These are phyloP conservation scores for Elmis aenea DNA, from an alignment of 2,888 invertebrate genomes.

Conservation along the genomic window DNA sequence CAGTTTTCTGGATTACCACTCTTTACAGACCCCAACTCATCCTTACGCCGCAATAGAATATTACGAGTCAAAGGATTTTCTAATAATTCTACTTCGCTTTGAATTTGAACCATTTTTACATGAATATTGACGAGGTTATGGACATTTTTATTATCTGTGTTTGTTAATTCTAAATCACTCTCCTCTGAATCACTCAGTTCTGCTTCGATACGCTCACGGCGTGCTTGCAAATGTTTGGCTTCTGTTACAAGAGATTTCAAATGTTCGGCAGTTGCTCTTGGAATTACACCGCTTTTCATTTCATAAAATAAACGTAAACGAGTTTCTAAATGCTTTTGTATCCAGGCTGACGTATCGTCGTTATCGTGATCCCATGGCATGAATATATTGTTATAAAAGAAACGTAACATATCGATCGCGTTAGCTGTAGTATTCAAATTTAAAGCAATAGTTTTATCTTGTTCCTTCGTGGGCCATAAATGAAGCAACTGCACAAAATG, in stretches of 20 bases:
- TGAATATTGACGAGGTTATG: constrained; percentile 53
- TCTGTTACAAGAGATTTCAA: constrained; percentile 52
- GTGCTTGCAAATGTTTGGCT: constrained; percentile 49
- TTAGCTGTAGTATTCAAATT: constrained; percentile 51
- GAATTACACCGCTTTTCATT: constrained; percentile 51
- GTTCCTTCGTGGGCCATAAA: constrained; percentile 60
- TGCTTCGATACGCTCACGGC: background rate
- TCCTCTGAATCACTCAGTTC: constrained; percentile 43
- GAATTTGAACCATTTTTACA: constrained; percentile 53
- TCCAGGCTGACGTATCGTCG: constrained; percentile 55
- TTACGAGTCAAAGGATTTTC: constrained; percentile 56
- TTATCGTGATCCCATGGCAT: constrained; percentile 67
- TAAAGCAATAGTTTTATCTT: constrained; percentile 55
- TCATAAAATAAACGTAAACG: constrained; percentile 55
- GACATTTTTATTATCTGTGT: constrained; percentile 37
- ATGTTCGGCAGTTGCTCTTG: constrained; percentile 49
- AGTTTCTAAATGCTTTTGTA: constrained; percentile 49
- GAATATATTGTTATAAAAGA: constrained; percentile 61
- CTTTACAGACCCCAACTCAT: constrained; percentile 1
- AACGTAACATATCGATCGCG: constrained; percentile 60
- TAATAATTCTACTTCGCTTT: constrained; percentile 54
- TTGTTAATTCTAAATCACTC: constrained; percentile 44
- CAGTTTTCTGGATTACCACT: constrained; percentile 31
- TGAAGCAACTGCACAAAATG: constrained; percentile 57
- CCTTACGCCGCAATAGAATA: constrained; percentile 32